These are phyloP conservation scores for Eulithis prunata DNA, from an alignment of 2,888 invertebrate species.

Conservation along the genomic window DNA sequence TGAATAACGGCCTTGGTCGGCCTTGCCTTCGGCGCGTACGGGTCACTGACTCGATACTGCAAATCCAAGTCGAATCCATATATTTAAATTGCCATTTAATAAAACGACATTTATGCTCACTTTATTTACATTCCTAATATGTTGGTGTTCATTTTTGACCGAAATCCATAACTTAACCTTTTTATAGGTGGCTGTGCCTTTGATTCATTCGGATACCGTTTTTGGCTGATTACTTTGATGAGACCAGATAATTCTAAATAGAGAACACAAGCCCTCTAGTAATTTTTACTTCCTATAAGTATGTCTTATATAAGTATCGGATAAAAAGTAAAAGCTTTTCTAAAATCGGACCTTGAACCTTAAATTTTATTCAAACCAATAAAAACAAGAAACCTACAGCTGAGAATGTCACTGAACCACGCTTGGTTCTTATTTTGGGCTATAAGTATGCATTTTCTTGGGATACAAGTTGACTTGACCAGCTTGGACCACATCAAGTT, in stretches of 20 bases:
- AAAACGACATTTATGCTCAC: conserved; percentile 6
- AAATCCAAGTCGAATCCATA: conserved; percentile 19
- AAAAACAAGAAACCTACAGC: no score
- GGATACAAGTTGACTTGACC: conserved; percentile 7
- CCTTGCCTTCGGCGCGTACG: conserved; percentile 67
- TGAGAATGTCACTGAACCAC: no score
- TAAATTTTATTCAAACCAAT: no score
- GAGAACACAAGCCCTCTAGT: neutral
- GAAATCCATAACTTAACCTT: conserved; percentile 4
- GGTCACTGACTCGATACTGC: conserved; percentile 51
- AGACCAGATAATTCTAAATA: neutral
- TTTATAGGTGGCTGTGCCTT: neutral
- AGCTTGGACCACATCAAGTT: conserved; percentile 42
- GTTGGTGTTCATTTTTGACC: neutral
- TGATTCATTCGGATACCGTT: conserved; percentile 10
- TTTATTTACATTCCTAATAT: conserved; percentile 14
- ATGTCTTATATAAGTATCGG: no score
- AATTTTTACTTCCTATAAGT: no score
- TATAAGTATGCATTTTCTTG: neutral
- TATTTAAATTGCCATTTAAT: conserved; percentile 8
- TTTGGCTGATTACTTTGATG: conserved; percentile 7
- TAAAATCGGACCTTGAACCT: no score
- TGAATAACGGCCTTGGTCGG: conserved; percentile 75
- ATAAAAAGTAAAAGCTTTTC: no score
- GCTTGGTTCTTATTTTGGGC: no score